Evolutionary conservation across 1,140 invertebrate genomes (phyloP), one percentile per base, ranked within the genome.

Genomic region (Paralvinella palmiformis): DNA sequence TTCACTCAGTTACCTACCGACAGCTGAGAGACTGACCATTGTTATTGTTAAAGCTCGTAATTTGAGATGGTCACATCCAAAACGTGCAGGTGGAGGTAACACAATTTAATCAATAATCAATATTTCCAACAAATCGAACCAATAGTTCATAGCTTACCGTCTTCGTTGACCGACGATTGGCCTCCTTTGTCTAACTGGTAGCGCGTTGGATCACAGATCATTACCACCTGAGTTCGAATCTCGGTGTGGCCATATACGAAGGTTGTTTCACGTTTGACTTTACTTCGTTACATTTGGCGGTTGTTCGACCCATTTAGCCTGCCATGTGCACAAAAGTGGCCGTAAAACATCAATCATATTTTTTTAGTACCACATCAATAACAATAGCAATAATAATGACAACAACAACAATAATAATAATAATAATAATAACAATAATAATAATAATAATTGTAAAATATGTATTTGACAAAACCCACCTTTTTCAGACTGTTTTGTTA

Each of bases 21-120:
- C 90, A 57, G 91, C 91, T 20, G 90, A 92, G 75, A 83, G 91
- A 58, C 81, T 94, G 1, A 92, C 90, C 0, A 87, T 92, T 1
- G 88, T 90, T 2, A 84, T 93, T 1, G 83, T 91, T 70, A 91
- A 92, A 78, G 91, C 91, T 0, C 84, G 89, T 65, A 93, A 93
- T 80, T 80, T 93, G 37, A 70, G 82, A 85, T n/a, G 84, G 84
- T 0, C 67, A 15, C 72, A n/a, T n/a, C n/a, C n/a, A n/a, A n/a
- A n/a, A n/a, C n/a, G n/a, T n/a, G n/a, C n/a, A n/a, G n/a, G n/a
- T n/a, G n/a, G n/a, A n/a, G n/a, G n/a, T n/a, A n/a, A n/a, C n/a
- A n/a, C n/a, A n/a, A n/a, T n/a, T n/a, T n/a, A n/a, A n/a, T n/a
- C n/a, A n/a, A n/a, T n/a, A n/a, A n/a, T n/a, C n/a, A n/a, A n/a